phyloP scores from a whole-genome alignment of 2,888 invertebrate genomes.

The Xylota sylvarum region DNA sequence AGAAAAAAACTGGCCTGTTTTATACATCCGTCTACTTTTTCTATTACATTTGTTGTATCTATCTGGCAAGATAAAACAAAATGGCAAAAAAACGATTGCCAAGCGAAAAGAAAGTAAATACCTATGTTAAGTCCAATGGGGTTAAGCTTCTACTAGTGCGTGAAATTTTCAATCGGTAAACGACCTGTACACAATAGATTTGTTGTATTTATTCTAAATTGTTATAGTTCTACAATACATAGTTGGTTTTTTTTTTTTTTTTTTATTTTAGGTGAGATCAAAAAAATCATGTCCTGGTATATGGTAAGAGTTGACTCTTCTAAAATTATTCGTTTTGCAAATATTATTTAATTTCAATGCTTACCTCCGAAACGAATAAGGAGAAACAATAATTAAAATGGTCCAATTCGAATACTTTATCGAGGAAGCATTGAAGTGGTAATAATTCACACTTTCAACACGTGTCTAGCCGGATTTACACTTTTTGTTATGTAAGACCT shows the following conservation, averaged over 20 bases:
- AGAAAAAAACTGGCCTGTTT: background rate
- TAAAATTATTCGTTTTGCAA: background rate
- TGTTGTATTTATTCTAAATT: no score
- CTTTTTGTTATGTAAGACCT: background rate
- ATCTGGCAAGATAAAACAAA: constrained; percentile 5
- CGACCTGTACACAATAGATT: background rate
- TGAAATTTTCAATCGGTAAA: background rate
- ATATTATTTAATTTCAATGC: constrained; percentile 6
- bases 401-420: constrained; percentile 27
- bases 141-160: background rate
- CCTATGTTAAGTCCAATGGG: background rate
- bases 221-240: no score
- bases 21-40: background rate
- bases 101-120: constrained; percentile 14
- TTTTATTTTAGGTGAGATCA: constrained; percentile 23
- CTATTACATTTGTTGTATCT: no score
- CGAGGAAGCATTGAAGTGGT: constrained; percentile 8
- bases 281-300: background rate
- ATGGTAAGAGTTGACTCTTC: constrained; percentile 13
- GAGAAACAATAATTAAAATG: constrained; percentile 24
- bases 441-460: background rate
- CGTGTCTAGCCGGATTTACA: background rate
- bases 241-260: background rate
- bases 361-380: constrained; percentile 27
- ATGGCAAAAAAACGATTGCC: background rate